Evolutionary conservation across 2,797 vertebrate genomes (phyloP).

Genomic region (Phrynocephalus guinanensis): DNA sequence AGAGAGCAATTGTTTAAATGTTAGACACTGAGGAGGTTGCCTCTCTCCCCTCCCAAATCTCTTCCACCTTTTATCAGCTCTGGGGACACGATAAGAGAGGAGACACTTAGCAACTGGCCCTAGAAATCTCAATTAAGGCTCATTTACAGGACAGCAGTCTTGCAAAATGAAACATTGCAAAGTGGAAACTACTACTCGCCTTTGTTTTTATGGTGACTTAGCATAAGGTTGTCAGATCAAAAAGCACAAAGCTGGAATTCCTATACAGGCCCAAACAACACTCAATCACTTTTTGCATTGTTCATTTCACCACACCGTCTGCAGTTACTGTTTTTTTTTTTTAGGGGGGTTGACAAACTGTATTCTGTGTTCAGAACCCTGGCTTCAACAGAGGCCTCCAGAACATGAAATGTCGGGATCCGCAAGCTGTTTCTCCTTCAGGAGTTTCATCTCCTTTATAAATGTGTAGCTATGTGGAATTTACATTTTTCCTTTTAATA

Average conservation of each 20-base stretch:
- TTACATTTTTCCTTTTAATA: background rate
- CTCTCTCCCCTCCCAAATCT: background rate
- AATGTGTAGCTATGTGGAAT: too few relatives aligned
- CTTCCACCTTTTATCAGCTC: conserved; percentile 61
- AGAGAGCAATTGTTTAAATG: conserved; percentile 52
- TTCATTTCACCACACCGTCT: background rate
- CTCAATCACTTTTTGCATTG: background rate
- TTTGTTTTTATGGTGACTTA: conserved; percentile 16
- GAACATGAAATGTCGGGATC: too few relatives aligned
- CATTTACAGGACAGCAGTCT: conserved; percentile 5
- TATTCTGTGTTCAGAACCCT: background rate
- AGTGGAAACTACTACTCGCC: background rate
- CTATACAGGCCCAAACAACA: background rate
- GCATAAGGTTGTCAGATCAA: background rate
- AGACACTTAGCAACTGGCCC: conserved; percentile 36
- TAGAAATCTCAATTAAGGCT: conserved; percentile 37
- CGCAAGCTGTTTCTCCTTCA: background rate
- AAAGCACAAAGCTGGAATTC: background rate
- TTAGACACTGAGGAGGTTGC: conserved; percentile 17
- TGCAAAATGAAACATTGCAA: conserved; percentile 37
- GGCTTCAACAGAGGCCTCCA: too few relatives aligned
- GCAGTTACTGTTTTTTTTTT: background rate
- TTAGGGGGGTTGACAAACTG: background rate
- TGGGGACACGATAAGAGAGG: conserved; percentile 71
- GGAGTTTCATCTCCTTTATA: too few relatives aligned